These are phyloP conservation scores for Brachyptera risi DNA, from an alignment of 2,888 invertebrate species.

Conservation along the genomic window DNA sequence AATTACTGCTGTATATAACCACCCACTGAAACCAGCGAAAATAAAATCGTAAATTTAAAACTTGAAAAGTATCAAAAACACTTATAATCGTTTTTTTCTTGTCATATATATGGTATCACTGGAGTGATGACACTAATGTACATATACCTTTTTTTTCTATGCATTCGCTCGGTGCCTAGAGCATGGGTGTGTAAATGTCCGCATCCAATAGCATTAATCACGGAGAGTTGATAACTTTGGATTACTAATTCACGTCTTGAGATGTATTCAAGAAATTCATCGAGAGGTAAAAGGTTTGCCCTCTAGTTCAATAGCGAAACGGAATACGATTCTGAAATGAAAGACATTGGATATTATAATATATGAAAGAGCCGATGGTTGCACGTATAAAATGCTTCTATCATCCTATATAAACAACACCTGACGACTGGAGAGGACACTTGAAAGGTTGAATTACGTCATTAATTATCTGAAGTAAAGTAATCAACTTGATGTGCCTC, in stretches of 20 bases:
- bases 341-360: background rate
- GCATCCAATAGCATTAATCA: too few relatives aligned
- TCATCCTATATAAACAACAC: background rate
- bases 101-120: too few relatives aligned
- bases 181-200: too few relatives aligned
- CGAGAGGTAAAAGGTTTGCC: conserved; percentile 18
- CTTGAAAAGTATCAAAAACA: too few relatives aligned
- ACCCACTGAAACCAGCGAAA: too few relatives aligned
- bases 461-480: conserved; percentile 60
- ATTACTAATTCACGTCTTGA: background rate
- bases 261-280: background rate
- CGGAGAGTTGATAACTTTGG: too few relatives aligned
- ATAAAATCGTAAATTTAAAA: too few relatives aligned
- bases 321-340: background rate
- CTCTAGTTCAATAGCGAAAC: background rate
- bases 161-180: too few relatives aligned
- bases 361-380: background rate
- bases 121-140: too few relatives aligned
- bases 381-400: conserved; percentile 2
- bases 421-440: conserved; percentile 42
- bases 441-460: conserved; percentile 57
- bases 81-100: too few relatives aligned
- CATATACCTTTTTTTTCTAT: too few relatives aligned
- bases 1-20: background rate
- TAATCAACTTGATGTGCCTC: too few relatives aligned